Evolutionary conservation across 2,888 invertebrate species (phyloP), one percentile per base, ranked within the genome.

Genomic region (Campoplex nolae): DNA sequence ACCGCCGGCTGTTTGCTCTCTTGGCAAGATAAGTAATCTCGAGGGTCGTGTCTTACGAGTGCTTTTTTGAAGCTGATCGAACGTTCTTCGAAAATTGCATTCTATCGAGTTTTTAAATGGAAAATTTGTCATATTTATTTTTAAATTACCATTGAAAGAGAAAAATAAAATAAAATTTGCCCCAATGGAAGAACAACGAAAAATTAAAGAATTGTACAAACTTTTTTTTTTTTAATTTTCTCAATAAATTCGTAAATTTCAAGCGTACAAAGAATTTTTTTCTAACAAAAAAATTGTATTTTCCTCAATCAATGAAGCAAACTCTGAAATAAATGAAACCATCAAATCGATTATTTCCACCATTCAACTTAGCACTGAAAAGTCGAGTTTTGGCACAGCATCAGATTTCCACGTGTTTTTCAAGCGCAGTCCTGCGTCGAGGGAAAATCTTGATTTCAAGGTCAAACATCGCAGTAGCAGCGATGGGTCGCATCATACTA

Each of bases 1-100:
- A 48, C 70, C 56, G n/a, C 76, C 62, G 54, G 75, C 62, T 76
- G 35, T 65, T 75, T 0, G 13, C 75, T 82, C 54, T 67, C 56
- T 62, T 16, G 32, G 45, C 23, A n/a, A 75, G 74, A 75, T 75
- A 68, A 48, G 74, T n/a, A 82, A 82, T 82, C 86, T 86, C 81
- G 68, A 86, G 86, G 38, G 74, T n/a, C 81, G 65, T 23, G 23
- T 73, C 81, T 71, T 28, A 51, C 42, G n/a, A 51, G 38, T 67
- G 76, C 67, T 77, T 48, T 77, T 67, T 18, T 54, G 13, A n/a
- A 28, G 38, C 32, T n/a, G 56, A 51, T 45, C 35, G 4, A 51
- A 13, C n/a, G 45, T 54, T 48, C 75, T 78, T 71, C 51, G 48
- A 79, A 70, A 83, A 71, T 58, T 54, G 75, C 82, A 28, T 18